Conservation (phyloP, 2,888 invertebrate species). For the Ryuthela nishihirai region DNA sequence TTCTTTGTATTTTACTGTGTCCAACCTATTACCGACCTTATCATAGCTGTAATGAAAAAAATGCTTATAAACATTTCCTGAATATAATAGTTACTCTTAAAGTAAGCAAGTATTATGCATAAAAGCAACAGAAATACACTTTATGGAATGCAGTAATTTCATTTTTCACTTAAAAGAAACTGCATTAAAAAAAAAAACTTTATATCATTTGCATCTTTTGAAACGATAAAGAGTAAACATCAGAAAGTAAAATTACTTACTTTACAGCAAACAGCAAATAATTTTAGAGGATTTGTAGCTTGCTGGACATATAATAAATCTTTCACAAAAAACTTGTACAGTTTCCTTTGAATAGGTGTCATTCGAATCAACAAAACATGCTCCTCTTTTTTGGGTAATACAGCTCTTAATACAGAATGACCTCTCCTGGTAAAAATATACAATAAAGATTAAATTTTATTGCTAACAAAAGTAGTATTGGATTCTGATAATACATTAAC, state of each 20-base stretch:
- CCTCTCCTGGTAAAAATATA: constrained; percentile 62
- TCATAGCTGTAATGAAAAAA: neutral
- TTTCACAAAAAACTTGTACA: constrained; percentile 92
- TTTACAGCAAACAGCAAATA: constrained; percentile 98
- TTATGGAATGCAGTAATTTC: neutral
- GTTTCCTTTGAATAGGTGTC: constrained; percentile 81
- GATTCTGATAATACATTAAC: no score
- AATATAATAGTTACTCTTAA: neutral
- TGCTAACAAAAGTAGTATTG: no score
- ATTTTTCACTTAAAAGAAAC: no score
- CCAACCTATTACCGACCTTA: no score
- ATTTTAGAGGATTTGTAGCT: constrained; percentile 92
- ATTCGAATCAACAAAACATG: constrained; percentile 86
- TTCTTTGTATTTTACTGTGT: no score
- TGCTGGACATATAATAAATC: constrained; percentile 44
- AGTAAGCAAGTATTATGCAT: neutral
- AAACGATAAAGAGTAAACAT: neutral
- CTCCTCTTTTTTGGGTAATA: constrained; percentile 90
- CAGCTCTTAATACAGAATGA: constrained; percentile 85
- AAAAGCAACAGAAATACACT: neutral
- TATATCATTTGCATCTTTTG: no score
- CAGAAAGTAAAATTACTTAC: constrained; percentile 51
- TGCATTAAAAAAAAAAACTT: no score
- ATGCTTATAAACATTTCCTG: neutral
- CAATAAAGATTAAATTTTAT: neutral